Base-by-base conservation (phyloP, 2,113 vertebrate species). In the Rhinoderma darwinii region DNA sequence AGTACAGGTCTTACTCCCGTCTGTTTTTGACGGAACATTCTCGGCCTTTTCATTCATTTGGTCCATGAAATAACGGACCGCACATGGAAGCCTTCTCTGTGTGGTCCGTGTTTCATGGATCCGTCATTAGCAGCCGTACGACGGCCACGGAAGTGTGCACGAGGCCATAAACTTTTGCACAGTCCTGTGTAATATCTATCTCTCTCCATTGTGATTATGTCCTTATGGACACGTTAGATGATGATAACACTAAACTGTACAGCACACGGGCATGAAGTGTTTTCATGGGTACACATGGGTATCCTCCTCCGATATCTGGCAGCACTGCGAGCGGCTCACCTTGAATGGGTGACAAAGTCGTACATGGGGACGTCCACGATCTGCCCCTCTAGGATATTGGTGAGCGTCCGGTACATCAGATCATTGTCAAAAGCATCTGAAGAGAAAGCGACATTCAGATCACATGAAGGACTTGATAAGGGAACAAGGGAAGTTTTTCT, bases 361-460 rank as follows among this genome's bases (percentile, higher is more conserved):
- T 99, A 99, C 0, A 95, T 97, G 0, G 98, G 98, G 2, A 99
- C 96, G 90, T 98, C 96, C 0, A 99, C 98, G 0, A 96, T 96
- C 43, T 92, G 96, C 41, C 97, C 98, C 81, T 98, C 98, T 2
- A 95, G 94, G 0, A 99, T 99, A 63, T 93, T 96, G 50, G 96
- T 97, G 89, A 99, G 91, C 4, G 97, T 99, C 86, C 92, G 92
- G 83, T 95, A 96, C 97, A 99, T 99, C 91, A 99, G 89, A 4
- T 99, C 96, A 0, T 96, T 99, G 89, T 99, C 98, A 9, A 99
- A 99, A 22, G 98, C 98, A 80, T 98, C 98, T 99, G 92, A 1
- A 0, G 63, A 88, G 59, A 70, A n/a, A 59, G 18, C 0, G 14
- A 32, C 14, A 37, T 12, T 32, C 3, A 32, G 27, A 15, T 32